phyloP scores from a whole-genome alignment of 1,140 invertebrate species.

The Heliconius hermathena region DNA sequence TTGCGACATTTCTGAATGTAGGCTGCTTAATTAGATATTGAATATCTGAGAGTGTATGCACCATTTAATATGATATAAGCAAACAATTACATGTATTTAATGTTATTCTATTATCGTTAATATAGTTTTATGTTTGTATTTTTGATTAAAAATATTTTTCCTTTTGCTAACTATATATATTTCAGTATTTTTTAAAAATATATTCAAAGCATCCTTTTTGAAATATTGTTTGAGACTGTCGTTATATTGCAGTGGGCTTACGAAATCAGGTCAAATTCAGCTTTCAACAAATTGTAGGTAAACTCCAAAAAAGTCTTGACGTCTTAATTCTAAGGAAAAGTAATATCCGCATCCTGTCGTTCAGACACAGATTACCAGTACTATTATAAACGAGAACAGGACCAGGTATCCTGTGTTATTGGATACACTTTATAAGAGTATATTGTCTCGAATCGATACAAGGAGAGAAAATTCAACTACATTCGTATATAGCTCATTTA shows the following conservation, averaged over 20 bases:
- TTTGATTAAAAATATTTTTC: not conserved
- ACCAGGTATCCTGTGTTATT: not conserved
- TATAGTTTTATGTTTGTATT: no score
- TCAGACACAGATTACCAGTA: not conserved
- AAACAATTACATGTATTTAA: not conserved
- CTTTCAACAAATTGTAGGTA: slow-evolving; percentile 28
- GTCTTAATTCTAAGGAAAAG: not conserved
- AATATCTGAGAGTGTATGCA: not conserved
- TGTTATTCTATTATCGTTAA: no score
- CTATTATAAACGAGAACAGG: not conserved
- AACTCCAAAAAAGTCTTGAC: slow-evolving; percentile 18
- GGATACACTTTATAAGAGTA: not conserved
- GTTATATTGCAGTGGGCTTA: not conserved
- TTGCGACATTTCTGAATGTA: slow-evolving; percentile 24
- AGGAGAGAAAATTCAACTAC: not conserved
- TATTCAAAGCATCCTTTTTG: not conserved
- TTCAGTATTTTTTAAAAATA: not conserved
- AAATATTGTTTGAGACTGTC: not conserved
- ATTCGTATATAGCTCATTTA: not conserved
- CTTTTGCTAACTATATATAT: not conserved
- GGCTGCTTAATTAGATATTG: slow-evolving; percentile 16
- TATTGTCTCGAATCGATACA: not conserved
- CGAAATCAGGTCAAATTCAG: slow-evolving; percentile 22
- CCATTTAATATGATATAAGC: not conserved
- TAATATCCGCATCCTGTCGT: not conserved